Conservation (phyloP, 2,888 invertebrate genomes). For the Brachypterus glaber region DNA sequence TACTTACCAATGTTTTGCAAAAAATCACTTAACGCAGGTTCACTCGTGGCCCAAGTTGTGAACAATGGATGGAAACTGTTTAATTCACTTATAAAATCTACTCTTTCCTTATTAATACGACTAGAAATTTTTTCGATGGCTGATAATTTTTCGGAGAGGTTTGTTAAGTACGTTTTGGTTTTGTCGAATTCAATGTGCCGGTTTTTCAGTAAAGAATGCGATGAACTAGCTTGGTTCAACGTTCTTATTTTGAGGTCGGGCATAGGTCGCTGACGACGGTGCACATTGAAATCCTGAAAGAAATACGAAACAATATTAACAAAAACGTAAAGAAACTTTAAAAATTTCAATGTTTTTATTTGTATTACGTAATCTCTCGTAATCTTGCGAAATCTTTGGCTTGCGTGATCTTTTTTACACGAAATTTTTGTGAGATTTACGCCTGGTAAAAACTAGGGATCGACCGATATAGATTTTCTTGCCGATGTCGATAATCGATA, state of each 20-base stretch:
- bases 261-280: slow-evolving; percentile 48
- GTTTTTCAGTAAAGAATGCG: slow-evolving; percentile 45
- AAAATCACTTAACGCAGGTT: slow-evolving; percentile 44
- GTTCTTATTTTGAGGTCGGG: slow-evolving; percentile 44
- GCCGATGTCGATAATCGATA: too few species aligned
- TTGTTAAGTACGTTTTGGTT: slow-evolving; percentile 50
- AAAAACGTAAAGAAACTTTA: slow-evolving; percentile 9
- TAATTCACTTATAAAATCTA: slow-evolving; percentile 47
- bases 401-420: not conserved
- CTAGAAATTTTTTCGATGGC: slow-evolving; percentile 55
- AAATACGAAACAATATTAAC: slow-evolving; percentile 1
- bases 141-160: slow-evolving; percentile 51
- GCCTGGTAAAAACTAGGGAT: too few species aligned
- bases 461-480: too few species aligned
- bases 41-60: slow-evolving; percentile 51
- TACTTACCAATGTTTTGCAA: slow-evolving; percentile 35
- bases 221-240: slow-evolving; percentile 24
- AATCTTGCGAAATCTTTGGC: too few species aligned
- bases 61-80: slow-evolving; percentile 53
- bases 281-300: slow-evolving; percentile 51
- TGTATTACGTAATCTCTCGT: too few species aligned
- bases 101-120: slow-evolving; percentile 54
- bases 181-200: slow-evolving; percentile 53
- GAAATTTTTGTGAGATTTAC: not conserved
- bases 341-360: too few species aligned